These are phyloP conservation scores for Dendrolimus houi DNA, from an alignment of 2,888 invertebrate species.

Conservation along the genomic window DNA sequence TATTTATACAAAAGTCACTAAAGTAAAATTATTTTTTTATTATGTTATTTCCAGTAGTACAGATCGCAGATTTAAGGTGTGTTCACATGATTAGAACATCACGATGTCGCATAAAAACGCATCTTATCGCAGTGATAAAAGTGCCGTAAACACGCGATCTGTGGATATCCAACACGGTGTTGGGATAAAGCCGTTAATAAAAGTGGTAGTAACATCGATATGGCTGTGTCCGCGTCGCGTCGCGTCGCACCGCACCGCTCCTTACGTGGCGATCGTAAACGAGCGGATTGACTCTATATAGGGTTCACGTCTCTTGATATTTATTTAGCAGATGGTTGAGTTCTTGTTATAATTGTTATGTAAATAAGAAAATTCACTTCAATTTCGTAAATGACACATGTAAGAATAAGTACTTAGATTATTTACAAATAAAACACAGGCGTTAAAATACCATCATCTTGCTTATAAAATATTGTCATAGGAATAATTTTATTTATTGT, in stretches of 20 bases:
- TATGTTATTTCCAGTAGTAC: no score
- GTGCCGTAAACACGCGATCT: constrained; percentile 7
- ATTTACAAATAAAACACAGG: no score
- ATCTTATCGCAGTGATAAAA: constrained; percentile 3
- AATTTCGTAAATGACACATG: no score
- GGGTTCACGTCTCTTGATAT: neutral
- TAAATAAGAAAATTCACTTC: no score
- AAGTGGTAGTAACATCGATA: neutral
- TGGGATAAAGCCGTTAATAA: constrained; percentile 4
- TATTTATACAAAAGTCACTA: no score
- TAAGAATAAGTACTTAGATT: no score
- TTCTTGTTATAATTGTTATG: no score
- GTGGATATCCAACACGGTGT: constrained; percentile 2
- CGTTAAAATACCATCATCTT: no score
- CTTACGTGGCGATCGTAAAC: constrained; percentile 3
- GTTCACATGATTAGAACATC: neutral
- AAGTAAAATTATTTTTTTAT: no score
- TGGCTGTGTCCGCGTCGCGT: neutral
- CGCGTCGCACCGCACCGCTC: constrained; percentile 1
- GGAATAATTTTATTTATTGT: no score
- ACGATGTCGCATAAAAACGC: neutral
- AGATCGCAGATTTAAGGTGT: neutral
- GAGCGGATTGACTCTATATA: neutral
- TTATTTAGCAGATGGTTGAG: no score
- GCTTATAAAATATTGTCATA: no score